Evolutionary conservation across 2,888 invertebrate species (phyloP).

Genomic region (Epirrhoe alternata): DNA sequence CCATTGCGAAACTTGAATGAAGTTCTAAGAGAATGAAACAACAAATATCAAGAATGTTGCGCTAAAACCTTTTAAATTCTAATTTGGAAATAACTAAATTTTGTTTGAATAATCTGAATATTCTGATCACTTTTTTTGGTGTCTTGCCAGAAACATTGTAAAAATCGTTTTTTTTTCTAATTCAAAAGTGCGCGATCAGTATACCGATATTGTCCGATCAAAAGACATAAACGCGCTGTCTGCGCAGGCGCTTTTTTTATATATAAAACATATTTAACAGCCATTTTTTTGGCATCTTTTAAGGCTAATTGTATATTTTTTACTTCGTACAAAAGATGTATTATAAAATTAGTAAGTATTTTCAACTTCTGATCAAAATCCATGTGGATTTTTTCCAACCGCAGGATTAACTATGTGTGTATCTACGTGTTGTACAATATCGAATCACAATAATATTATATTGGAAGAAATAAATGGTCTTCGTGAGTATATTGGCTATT

Average conservation of each 20-base stretch:
- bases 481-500: slow-evolving; percentile 8
- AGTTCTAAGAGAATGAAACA: slow-evolving; percentile 28
- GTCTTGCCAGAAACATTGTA: too few species aligned
- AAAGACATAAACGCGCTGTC: slow-evolving; percentile 40
- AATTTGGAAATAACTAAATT: background rate
- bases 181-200: background rate
- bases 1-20: slow-evolving; percentile 27
- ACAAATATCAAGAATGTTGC: too few species aligned
- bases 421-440: too few species aligned
- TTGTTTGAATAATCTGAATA: background rate
- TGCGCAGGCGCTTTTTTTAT: slow-evolving; percentile 27
- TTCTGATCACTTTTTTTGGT: too few species aligned
- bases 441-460: background rate
- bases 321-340: too few species aligned
- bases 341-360: too few species aligned
- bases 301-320: background rate
- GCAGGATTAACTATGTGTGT: too few species aligned
- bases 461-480: background rate
- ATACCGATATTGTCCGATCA: slow-evolving; percentile 25
- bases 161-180: too few species aligned
- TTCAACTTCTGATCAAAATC: too few species aligned
- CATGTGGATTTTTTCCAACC: too few species aligned
- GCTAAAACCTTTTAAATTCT: background rate
- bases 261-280: too few species aligned
- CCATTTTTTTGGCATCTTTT: too few species aligned